Percentiles rank a stretch among this genome's conserved stretches.
Conservation (phyloP, 2,888 invertebrate genomes). For the Drosophila subsilvestris region DNA sequence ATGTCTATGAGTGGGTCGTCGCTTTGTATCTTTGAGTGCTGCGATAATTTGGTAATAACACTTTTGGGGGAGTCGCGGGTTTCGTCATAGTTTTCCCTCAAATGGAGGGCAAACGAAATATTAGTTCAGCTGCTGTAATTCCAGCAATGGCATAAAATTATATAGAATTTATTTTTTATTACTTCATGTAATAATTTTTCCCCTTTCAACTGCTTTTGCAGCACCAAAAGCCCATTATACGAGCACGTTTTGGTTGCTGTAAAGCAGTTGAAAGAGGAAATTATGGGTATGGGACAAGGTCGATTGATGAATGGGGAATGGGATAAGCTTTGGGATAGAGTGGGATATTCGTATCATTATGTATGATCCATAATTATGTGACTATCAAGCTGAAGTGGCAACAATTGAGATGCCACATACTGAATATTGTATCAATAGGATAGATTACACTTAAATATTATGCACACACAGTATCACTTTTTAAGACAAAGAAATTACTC, state of each 20-base stretch:
- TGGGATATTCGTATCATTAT: neutral
- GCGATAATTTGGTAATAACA: slow-evolving; percentile 41
- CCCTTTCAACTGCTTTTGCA: neutral
- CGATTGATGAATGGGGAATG: neutral
- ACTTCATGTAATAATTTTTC: neutral
- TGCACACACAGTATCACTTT: no score
- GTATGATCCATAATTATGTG: neutral
- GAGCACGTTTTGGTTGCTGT: slow-evolving; percentile 7
- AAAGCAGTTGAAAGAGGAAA: slow-evolving; percentile 24
- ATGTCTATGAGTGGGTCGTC: slow-evolving; percentile 6
- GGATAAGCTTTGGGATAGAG: neutral
- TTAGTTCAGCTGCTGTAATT: slow-evolving; percentile 16
- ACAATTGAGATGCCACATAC: neutral
- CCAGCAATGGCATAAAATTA: slow-evolving; percentile 29
- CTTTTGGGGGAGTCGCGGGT: slow-evolving; percentile 30
- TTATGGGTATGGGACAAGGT: slow-evolving; percentile 26
- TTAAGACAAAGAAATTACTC: no score
- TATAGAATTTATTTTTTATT: slow-evolving; percentile 25
- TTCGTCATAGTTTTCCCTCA: slow-evolving; percentile 1
- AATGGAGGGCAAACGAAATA: slow-evolving; percentile 25
- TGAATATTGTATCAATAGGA: neutral
- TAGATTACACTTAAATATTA: neutral
- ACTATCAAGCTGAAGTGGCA: neutral
- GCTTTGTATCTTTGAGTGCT: slow-evolving; percentile 6
- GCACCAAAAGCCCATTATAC: neutral